Conservation (phyloP, 2,888 invertebrate genomes). For the Harpalus rufipes region DNA sequence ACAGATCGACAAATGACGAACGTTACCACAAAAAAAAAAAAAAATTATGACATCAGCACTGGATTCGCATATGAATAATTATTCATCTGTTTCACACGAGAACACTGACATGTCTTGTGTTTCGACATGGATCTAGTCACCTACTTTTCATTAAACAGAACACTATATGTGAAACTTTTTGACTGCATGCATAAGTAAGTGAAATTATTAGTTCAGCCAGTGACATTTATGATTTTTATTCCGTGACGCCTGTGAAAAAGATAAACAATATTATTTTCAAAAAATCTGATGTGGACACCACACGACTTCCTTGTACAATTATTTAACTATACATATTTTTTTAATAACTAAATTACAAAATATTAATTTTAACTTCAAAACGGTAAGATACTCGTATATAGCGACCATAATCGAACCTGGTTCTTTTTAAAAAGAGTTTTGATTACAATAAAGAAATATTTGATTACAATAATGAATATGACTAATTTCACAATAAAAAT, state of each 20-base stretch:
- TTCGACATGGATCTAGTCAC: constrained; percentile 35
- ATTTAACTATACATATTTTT: too few relatives aligned
- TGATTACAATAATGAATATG: too few relatives aligned
- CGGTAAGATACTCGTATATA: too few relatives aligned
- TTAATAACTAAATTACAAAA: too few relatives aligned
- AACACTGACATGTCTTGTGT: constrained; percentile 38
- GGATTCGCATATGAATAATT: constrained; percentile 36
- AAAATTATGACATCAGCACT: constrained; percentile 35
- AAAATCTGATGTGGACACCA: too few relatives aligned
- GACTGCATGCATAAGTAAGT: constrained; percentile 20
- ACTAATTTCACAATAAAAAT: too few relatives aligned
- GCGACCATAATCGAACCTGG: too few relatives aligned
- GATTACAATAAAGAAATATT: too few relatives aligned
- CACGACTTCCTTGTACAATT: too few relatives aligned
- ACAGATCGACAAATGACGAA: constrained; percentile 43
- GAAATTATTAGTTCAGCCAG: not conserved
- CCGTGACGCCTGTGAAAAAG: not conserved
- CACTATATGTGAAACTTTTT: constrained; percentile 27
- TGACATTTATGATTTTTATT: not conserved
- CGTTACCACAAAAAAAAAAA: constrained; percentile 13
- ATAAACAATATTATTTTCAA: not conserved
- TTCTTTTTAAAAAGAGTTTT: too few relatives aligned
- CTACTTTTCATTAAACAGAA: constrained; percentile 23
- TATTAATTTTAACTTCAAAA: too few relatives aligned
- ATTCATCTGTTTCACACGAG: constrained; percentile 47